Base-by-base conservation (phyloP, 2,888 invertebrate genomes). In the Eilema depressum region DNA sequence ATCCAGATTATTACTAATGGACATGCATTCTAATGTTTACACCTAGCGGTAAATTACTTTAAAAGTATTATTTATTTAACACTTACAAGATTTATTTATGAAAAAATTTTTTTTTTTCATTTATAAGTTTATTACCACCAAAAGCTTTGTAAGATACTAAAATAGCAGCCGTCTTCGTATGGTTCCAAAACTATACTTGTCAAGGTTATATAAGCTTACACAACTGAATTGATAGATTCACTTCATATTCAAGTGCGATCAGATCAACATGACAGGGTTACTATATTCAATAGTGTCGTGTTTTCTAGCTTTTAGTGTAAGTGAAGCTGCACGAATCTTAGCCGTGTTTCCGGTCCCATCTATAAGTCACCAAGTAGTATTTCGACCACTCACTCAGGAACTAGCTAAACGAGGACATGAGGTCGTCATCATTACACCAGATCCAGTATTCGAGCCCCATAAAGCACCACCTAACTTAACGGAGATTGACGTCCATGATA, bases 331-430 rank as follows among this genome's bases (percentile, higher is more conserved):
- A 10, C 80, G 78, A 75, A 83, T 84, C n/a, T 68, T 84, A 30
- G 80, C 64, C 3, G 70, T 93, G 17, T 70, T 70, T n/a, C 70
- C 59, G 14, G 62, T 17, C 12, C 66, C 70, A 2, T 91, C 93
- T 0, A 86, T 92, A 60, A 95, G 94, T 66, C 95, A 95, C 74
- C 94, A 95, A 81, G 83, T 92, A 0, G 89, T 91, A 0, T 93
- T 88, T 68, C 85, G 89, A 47, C 84, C 89, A 2, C 68, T 95
- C 1, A 88, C 88, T 4, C 82, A 87, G 11, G 92, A 92, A 59
- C 79, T 96, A 20, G 86, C 87, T 0, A 86, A 80, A 62, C 85
- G 91, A 23, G 95, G 95, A 0, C 95, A 96, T 73, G 86, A 95
- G 63, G 76, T 96, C 0, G 85, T 90, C 0, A 28, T 78, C 25